A percentile compares a stretch with the other conserved stretches of the same genome.
Conservation (phyloP, 1,140 invertebrate genomes). For the Coptotermes formosanus region DNA sequence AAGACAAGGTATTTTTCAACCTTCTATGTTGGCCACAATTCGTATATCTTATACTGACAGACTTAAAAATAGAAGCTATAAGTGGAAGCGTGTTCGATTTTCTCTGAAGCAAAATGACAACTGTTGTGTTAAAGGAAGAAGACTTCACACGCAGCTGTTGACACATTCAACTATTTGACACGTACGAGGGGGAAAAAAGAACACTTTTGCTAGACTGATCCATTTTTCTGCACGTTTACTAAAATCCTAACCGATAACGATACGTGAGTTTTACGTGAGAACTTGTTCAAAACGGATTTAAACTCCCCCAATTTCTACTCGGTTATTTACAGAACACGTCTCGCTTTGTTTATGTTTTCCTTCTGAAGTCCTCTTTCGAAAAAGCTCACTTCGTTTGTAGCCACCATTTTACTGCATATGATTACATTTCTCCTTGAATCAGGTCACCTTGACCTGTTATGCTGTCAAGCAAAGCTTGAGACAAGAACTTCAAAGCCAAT, state of each 20-base stretch:
- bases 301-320: background rate
- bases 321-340: too few species aligned
- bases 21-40: background rate
- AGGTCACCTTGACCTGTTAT: too few species aligned
- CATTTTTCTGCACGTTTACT: background rate
- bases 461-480: too few species aligned
- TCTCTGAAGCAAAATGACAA: constrained; percentile 15
- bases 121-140: background rate
- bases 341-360: too few species aligned
- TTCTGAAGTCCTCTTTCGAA: too few species aligned
- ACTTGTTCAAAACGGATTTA: background rate
- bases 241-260: background rate
- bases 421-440: too few species aligned
- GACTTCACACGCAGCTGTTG: background rate
- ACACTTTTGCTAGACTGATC: background rate
- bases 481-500: too few species aligned
- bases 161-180: background rate
- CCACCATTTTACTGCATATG: too few species aligned
- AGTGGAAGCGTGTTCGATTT: background rate
- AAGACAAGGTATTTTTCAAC: background rate
- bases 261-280: background rate
- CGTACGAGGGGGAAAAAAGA: background rate
- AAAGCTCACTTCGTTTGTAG: too few species aligned
- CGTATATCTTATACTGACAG: background rate
- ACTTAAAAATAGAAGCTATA: constrained; percentile 6